Percentiles rank a stretch among this genome's conserved stretches.
These are phyloP conservation scores for Noctuana brunneofusca DNA, from an alignment of 2,888 invertebrate species.

Conservation along the genomic window DNA sequence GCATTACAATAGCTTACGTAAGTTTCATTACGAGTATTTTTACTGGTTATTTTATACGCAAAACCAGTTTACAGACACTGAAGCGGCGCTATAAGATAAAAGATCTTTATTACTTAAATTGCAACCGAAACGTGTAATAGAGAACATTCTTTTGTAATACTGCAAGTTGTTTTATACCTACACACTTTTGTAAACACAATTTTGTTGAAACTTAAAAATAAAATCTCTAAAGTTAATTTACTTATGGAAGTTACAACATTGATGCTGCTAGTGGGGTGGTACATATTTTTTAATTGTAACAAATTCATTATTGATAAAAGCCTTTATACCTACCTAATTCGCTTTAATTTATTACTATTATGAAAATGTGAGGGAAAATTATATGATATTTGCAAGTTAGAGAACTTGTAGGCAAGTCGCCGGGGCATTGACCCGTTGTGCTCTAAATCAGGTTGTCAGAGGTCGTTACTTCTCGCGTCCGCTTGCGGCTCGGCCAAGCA, in stretches of 20 bases:
- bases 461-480: constrained; percentile 4
- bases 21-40: constrained; percentile 14
- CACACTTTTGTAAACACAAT: neutral
- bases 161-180: constrained; percentile 4
- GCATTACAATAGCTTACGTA: constrained; percentile 4
- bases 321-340: neutral
- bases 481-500: neutral
- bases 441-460: constrained; percentile 3
- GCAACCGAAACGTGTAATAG: constrained; percentile 36
- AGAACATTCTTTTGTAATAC: constrained; percentile 28
- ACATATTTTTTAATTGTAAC: too few species aligned
- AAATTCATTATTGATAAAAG: too few species aligned
- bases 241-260: too few species aligned
- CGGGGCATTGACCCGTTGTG: neutral
- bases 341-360: too few species aligned
- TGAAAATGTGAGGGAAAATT: neutral
- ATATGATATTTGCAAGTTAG: neutral
- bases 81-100: constrained; percentile 17
- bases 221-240: neutral
- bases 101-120: constrained; percentile 31
- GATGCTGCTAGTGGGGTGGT: too few species aligned
- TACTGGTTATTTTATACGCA: neutral
- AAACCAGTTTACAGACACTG: constrained; percentile 22
- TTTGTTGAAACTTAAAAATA: constrained; percentile 5
- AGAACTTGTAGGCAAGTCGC: neutral